Base-by-base conservation (phyloP, 2,888 invertebrate species). In the Dermolepida albohirtum region DNA sequence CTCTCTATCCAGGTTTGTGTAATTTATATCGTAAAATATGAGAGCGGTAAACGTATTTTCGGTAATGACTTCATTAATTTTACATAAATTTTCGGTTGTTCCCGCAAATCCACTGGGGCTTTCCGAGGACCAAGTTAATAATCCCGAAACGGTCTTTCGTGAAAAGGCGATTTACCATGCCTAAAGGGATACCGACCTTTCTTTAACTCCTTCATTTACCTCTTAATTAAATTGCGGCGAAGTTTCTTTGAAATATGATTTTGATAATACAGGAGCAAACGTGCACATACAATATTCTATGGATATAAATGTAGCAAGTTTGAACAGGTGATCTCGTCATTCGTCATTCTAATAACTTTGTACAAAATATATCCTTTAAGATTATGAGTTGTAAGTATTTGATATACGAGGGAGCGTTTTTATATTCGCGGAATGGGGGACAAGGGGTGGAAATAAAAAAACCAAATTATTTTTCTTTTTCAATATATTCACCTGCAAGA, bases 11-110 rank as follows among this genome's bases (percentile, higher is more conserved):
- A n/a, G 43, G n/a, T 22, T 43, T 44, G 27, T 47, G 59, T 43
- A 59, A 59, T 59, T 59, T 59, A 59, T 59, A 59, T 59, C 47
- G 4, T n/a, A 29, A 59, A 59, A 59, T 59, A 59, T 59, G 44
- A 59, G 44, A 29, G 16, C 2, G 44, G 47, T 29, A 29, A 59
- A 59, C 59, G 59, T 59, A 59, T 44, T 59, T 59, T 59, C 44
- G 29, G 27, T 47, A 59, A 59, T 44, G 44, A 59, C 59, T 59
- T 59, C 59, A 59, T 59, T 59, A 59, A 59, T 59, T 59, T 59
- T 44, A 59, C 44, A 44, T 44, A 59, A 59, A 47, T 59, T 59
- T 44, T 44, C 59, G 27, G 59, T 59, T 59, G 59, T 59, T 47
- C n/a, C 59, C 44, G 17, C 27, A 59, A 59, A 59, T 44, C 59